Evolutionary conservation across 2,888 invertebrate species (phyloP), one percentile per base, ranked within the genome.

Genomic region (Zaprionus obscuricornis): DNA sequence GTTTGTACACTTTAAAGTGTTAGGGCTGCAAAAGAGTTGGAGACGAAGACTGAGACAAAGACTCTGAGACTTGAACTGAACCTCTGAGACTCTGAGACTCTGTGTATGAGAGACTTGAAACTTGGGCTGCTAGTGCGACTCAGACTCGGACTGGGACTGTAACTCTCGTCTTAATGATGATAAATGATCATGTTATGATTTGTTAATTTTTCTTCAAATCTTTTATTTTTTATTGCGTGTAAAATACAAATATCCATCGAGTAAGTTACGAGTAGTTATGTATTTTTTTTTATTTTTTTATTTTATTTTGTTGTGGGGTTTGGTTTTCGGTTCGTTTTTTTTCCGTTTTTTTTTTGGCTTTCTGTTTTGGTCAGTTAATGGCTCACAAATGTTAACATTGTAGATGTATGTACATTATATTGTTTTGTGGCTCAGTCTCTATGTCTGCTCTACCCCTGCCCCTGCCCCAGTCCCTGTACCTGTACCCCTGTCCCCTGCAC

Each of bases 111-210:
- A n/a, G n/a, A n/a, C n/a, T n/a, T n/a, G n/a, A n/a, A n/a, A n/a
- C n/a, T n/a, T n/a, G n/a, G n/a, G n/a, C n/a, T n/a, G 7, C 11
- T 6, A 2, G n/a, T 29, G 5, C 29, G 11, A 10, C 11, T 27
- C 27, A 24, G 33, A 18, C 40, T 46, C 16, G 26, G 55, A 39
- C 40, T 56, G 45, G 22, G 42, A 59, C 49, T 65, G 46, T 34
- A 52, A 54, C 60, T 55, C 47, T 50, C 59, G 59, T 70, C 75
- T 77, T 85, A 87, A 87, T 87, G 85, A 86, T 87, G 87, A 87
- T 87, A 82, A 87, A 87, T 87, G 82, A 86, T 86, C 79, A 84
- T 86, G 85, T 86, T 86, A 79, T 85, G 79, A 86, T 83, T 86
- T 87, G 86, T 85, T 83, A 77, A 86, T 81, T 74, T 78, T 77